Evolutionary conservation across 1,140 invertebrate genomes (phyloP), one percentile per base, ranked within the genome.

Genomic region (Euwallacea similis): DNA sequence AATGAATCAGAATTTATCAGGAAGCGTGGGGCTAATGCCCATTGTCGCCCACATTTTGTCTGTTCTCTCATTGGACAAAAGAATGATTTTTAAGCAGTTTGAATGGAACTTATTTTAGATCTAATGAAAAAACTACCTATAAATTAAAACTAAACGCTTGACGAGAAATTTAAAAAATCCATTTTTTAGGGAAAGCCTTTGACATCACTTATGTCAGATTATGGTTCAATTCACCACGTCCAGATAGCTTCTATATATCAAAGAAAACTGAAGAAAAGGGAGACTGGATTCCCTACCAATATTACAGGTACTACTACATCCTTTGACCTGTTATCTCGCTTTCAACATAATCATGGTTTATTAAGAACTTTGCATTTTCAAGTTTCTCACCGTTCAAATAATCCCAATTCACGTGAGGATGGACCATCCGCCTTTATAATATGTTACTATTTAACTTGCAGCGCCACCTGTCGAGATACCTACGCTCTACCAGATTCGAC

Each of bases 171-270:
- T 2, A 33, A 33, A 33, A 33, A 33, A 33, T 33, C 21, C 1
- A 33, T 56, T 74, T 74, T 79, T 87, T 87, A 98, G 96, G 90
- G n/a, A 99, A 99, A 83, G 88, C 95, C 0, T 99, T 94, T 79
- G 97, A 99, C 78, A 98, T 99, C 70, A 99, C 96, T 0, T 99
- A 98, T 78, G 90, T 99, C 1, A 86, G 94, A 58, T 84, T 99
- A 13, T 88, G 95, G 72, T 99, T 98, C 83, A 91, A 95, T 73
- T 97, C 96, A 2, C 95, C 96, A 0, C 85, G 97, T 53, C 98
- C 98, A 0, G 97, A 99, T 79, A 98, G 95, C 82, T 99, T 99
- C 85, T 93, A 93, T 7, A 97, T 99, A 75, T 98, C 94, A 82
- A 98, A 98, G 79, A 88, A 93, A 66, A 89, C 87, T 7, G 84